phyloP scores from a whole-genome alignment of 2,888 invertebrate species.

The Masnerella sp. region DNA sequence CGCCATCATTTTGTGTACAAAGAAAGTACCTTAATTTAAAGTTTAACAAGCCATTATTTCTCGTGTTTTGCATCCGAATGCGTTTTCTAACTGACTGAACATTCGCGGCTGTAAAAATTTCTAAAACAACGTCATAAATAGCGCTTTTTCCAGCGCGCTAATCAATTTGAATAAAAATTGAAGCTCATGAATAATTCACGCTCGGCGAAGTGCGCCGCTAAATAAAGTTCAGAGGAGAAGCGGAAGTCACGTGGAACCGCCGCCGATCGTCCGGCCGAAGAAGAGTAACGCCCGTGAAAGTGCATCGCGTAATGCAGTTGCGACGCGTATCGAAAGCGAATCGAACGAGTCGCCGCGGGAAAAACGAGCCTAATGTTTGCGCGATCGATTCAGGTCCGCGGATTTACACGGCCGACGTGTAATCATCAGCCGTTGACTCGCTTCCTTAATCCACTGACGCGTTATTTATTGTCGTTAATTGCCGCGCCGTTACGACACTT shows the following conservation, averaged over 20 bases:
- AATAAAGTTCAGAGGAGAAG: slow-evolving; percentile 44
- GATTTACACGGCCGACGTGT: slow-evolving; percentile 31
- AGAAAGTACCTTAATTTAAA: slow-evolving; percentile 49
- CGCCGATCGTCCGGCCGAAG: slow-evolving; percentile 44
- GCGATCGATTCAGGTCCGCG: slow-evolving; percentile 36
- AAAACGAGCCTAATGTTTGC: slow-evolving; percentile 43
- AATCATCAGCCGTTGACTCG: slow-evolving; percentile 37
- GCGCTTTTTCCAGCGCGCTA: slow-evolving; percentile 42
- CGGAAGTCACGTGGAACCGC: slow-evolving; percentile 53
- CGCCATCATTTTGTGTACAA: slow-evolving; percentile 7
- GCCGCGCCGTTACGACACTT: slow-evolving; percentile 3
- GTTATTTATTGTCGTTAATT: slow-evolving; percentile 41
- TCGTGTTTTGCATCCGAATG: slow-evolving; percentile 49
- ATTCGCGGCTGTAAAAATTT: slow-evolving; percentile 45
- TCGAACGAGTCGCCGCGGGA: slow-evolving; percentile 47
- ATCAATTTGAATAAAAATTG: slow-evolving; percentile 53
- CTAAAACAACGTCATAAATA: slow-evolving; percentile 51
- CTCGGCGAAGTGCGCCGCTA: slow-evolving; percentile 34
- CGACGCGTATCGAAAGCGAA: slow-evolving; percentile 58
- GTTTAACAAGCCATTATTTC: slow-evolving; percentile 40
- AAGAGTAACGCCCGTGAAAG: slow-evolving; percentile 56
- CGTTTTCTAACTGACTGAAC: slow-evolving; percentile 45
- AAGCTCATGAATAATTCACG: slow-evolving; percentile 46
- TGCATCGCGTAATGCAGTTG: slow-evolving; percentile 56
- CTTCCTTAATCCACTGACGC: slow-evolving; percentile 26